Base-by-base conservation (phyloP, 2,888 invertebrate species). In the Coremacera marginata region DNA sequence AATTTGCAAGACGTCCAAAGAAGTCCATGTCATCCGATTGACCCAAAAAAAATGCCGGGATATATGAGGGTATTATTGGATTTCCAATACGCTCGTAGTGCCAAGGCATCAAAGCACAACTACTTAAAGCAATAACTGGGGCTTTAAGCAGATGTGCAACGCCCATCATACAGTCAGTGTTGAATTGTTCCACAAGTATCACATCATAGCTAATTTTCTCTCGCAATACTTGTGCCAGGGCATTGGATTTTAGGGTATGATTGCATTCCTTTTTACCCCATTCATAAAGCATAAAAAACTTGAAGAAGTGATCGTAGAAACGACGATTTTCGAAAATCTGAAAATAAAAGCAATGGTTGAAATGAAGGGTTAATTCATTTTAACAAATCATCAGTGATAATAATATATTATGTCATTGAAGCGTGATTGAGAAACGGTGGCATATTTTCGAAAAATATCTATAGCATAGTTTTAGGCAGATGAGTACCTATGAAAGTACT, bases 161-260 rank as follows among this genome's bases (percentile, higher is more conserved):
- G 2, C 92, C 93, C 81, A 94, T 88, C 85, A 92, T 92, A 85
- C 95, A 94, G 84, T 95, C 94, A 70, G 92, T 91, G 81, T 94
- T 94, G 84, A 95, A 95, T 76, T 92, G 92, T 88, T 95, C 95
- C 73, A 92, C 89, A 0, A 95, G 86, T 7, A 94, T 90, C 0
- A 95, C 86, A 86, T 95, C 94, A 83, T 92, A 94, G 68, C 91
- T 91, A 3, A 89, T 87, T 79, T 90, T 90, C 2, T 83, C 82
- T 25, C 85, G 87, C 5, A 90, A 77, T 31, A 91, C 86, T 77
- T 87, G 82, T 16, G 88, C 86, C 37, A 90, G 78, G 0, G 88
- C 87, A 22, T 87, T 83, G 5, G 90, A 89, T 55, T 84, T 84
- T 0, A 89, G 81, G 0, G 87, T 86, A 7, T 78, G 60, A 78